These are phyloP conservation scores for Limnephilus auricula DNA, from an alignment of 2,888 invertebrate genomes.

Conservation along the genomic window DNA sequence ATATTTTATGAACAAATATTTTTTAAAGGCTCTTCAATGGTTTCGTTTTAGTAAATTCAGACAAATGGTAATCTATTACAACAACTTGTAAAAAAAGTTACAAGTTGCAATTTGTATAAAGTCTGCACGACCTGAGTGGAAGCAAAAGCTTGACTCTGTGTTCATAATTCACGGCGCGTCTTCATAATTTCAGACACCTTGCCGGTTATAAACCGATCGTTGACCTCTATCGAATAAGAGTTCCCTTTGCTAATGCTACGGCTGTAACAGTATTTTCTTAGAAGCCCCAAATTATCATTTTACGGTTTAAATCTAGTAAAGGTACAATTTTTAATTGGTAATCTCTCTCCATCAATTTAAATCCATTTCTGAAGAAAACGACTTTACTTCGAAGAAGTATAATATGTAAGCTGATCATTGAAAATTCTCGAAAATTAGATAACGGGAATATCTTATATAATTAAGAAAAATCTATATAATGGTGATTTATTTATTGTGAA, in stretches of 20 bases:
- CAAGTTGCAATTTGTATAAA: no score
- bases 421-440: neutral
- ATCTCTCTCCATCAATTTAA: no score
- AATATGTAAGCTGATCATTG: neutral
- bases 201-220: neutral
- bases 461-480: no score
- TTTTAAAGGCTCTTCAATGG: no score
- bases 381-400: neutral
- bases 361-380: neutral
- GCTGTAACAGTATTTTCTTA: neutral
- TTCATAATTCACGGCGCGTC: neutral
- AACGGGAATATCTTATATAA: neutral
- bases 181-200: neutral
- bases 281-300: neutral
- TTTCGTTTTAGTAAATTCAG: no score
- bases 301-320: neutral
- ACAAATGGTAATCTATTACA: no score
- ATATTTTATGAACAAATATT: no score
- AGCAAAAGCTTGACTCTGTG: neutral
- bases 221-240: neutral
- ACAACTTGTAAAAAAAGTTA: no score
- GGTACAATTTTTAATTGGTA: neutral
- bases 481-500: no score
- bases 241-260: neutral
- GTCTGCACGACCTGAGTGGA: no score